A percentile compares a stretch with the other conserved stretches of the same genome.
Evolutionary conservation across 2,113 vertebrate genomes (phyloP).

Genomic region (Quiscalus mexicanus): DNA sequence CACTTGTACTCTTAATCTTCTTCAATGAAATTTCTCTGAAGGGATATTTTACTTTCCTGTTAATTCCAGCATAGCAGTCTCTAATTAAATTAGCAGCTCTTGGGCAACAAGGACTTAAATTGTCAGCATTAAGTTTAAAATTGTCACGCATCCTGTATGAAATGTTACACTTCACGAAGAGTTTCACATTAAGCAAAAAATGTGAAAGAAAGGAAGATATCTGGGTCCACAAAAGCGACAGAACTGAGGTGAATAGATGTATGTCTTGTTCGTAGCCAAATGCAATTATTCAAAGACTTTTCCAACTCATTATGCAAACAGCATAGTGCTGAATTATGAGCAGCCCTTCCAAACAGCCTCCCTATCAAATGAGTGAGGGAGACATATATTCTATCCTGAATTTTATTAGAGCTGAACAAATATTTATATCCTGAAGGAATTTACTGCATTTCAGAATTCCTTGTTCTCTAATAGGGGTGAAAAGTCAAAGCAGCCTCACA

Average conservation of each 20-base stretch:
- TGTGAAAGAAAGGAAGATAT: background rate
- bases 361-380: rapidly evolving
- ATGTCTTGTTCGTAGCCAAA: background rate
- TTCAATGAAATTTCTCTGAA: slow-evolving; percentile 21
- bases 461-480: background rate
- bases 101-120: slow-evolving; percentile 17
- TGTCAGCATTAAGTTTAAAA: background rate
- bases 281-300: background rate
- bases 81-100: slow-evolving; percentile 51
- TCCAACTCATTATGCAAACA: background rate
- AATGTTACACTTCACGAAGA: background rate
- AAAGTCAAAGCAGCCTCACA: background rate
- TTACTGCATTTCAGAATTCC: background rate
- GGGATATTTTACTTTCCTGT: background rate
- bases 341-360: background rate
- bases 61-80: slow-evolving; percentile 12
- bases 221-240: background rate
- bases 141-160: background rate
- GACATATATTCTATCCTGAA: background rate
- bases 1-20: slow-evolving; percentile 3
- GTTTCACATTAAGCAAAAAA: background rate
- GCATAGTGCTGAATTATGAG: background rate
- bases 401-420: background rate
- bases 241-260: background rate
- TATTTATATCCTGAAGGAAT: background rate